A percentile compares a stretch with the other conserved stretches of the same genome.
phyloP scores from a whole-genome alignment of 2,113 vertebrate species.

The Neolamprologus sp. region DNA sequence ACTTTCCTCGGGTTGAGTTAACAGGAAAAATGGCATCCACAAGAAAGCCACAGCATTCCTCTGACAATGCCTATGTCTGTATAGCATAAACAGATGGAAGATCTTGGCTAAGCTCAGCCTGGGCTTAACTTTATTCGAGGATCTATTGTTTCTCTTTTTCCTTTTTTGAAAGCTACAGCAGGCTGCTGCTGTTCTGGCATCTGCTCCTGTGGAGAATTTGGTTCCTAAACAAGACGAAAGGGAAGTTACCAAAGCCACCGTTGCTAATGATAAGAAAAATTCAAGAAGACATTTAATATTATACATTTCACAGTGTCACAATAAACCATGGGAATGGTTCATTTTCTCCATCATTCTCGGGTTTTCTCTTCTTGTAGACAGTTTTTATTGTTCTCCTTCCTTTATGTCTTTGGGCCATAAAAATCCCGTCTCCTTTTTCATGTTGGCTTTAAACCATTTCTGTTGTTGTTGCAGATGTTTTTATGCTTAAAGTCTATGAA shows the following conservation, averaged over 20 bases:
- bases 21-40: constrained; percentile 24
- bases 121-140: background rate
- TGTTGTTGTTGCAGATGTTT: background rate
- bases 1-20: constrained; percentile 38
- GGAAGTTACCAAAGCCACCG: background rate
- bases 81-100: constrained; percentile 64
- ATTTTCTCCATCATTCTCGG: background rate
- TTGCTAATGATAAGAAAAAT: constrained; percentile 22
- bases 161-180: background rate
- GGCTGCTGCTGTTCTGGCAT: constrained; percentile 1
- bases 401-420: background rate
- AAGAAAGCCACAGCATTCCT: constrained; percentile 64
- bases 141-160: constrained; percentile 19
- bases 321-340: background rate
- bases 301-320: background rate
- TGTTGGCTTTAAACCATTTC: background rate
- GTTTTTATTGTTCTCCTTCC: background rate
- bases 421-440: background rate
- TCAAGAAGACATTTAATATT: background rate
- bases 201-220: background rate
- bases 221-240: background rate
- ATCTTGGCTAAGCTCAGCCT: constrained; percentile 16
- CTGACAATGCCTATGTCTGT: constrained; percentile 51
- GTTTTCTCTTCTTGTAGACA: background rate
- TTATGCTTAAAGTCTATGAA: background rate